Base-by-base conservation (phyloP, 2,113 vertebrate genomes). In the Petroica traversi region DNA sequence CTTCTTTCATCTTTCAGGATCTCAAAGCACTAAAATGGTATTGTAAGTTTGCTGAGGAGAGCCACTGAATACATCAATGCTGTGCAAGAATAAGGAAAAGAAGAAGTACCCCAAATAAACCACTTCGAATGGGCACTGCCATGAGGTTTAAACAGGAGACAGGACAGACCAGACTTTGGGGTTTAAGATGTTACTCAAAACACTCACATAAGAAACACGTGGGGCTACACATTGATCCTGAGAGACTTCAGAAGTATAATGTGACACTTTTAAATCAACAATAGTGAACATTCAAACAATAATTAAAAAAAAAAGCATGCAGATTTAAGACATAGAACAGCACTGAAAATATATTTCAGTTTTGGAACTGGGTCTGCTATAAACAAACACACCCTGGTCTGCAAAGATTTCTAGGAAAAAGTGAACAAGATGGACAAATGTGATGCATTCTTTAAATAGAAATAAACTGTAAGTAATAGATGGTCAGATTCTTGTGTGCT, bases 341-440 rank as follows among this genome's bases (percentile, higher is more conserved):
- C 64, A 29, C 19, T 74, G 57, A 48, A 77, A 74, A 75, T 22
- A 95, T 40, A 25, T 24, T 73, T 90, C 8, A 5, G 9, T 67
- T 88, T 74, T 71, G 61, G 48, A 85, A 45, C 22, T 52, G 15
- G 19, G 16, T 83, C 68, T 93, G 59, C 57, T 81, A 26, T 66
- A 83, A 90, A 92, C 75, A 95, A 85, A 80, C 19, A 46, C 22
- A 49, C 7, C 22, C 28, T 33, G 46, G 23, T 62, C 63, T 93
- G 66, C 52, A 88, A 78, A 64, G 66, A 90, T 63, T 96, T 96
- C 85, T 73, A 92, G 64, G 75, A 95, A 94, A 93, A 90, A 84
- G 78, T 88, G 67, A 95, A 80, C 23, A 59, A 86, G 63, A 28
- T 74, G 51, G 43, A 81, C 43, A 90, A 90, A 89, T 26, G 28